Evolutionary conservation across 2,113 vertebrate genomes (phyloP).

Genomic region (Poeciliopsis occidentalis): DNA sequence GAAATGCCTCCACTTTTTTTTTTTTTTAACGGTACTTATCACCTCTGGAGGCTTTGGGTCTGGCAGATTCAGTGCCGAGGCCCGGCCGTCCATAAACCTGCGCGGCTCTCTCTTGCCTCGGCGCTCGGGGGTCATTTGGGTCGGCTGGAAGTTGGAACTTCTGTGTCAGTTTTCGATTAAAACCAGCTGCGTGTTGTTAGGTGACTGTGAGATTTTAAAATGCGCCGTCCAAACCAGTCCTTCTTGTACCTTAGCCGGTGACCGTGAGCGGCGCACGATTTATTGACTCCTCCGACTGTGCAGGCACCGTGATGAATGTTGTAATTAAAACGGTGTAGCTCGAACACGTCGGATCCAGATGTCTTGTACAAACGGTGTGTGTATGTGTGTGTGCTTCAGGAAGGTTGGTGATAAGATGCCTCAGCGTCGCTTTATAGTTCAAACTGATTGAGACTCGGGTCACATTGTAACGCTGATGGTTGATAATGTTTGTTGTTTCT

Average conservation of each 20-base stretch:
- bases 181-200: background rate
- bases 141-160: background rate
- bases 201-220: background rate
- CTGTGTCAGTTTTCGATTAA: background rate
- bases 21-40: background rate
- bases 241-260: background rate
- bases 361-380: no score
- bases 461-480: no score
- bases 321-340: background rate
- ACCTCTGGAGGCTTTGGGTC: background rate
- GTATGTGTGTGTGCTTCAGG: no score
- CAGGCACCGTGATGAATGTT: background rate
- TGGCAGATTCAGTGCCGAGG: background rate
- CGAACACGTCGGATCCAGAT: background rate
- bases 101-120: background rate
- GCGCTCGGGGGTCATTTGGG: background rate
- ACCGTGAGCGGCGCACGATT: background rate
- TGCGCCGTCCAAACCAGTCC: background rate
- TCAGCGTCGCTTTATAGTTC: no score
- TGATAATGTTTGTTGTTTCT: no score
- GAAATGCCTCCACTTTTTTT: background rate
- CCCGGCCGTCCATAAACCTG: background rate
- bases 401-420: no score
- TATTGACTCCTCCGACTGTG: background rate
- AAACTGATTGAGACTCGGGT: no score